Evolutionary conservation across 1,140 invertebrate species (phyloP).

Genomic region (Alviniconcha marisindica): DNA sequence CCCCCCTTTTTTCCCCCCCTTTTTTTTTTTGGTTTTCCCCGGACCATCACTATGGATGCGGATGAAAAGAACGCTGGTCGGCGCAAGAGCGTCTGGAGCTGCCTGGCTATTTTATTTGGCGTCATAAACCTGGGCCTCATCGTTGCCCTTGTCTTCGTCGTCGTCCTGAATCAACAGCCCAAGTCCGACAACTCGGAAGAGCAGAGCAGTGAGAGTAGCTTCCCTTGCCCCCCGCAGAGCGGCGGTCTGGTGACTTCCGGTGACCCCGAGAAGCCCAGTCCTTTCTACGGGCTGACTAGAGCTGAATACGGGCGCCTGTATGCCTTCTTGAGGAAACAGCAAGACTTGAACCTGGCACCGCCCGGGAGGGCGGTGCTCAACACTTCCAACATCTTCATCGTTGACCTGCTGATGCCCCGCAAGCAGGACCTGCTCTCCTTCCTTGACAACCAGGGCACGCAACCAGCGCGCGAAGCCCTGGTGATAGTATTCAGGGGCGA

Average conservation of each 20-base stretch:
- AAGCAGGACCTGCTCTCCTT: slow-evolving; percentile 58
- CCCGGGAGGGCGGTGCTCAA: slow-evolving; percentile 42
- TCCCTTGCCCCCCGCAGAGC: background rate
- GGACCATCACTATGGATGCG: too few relatives aligned
- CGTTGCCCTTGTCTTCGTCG: too few relatives aligned
- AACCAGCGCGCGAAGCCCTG: slow-evolving; percentile 57
- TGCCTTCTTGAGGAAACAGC: slow-evolving; percentile 5
- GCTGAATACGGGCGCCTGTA: slow-evolving; percentile 49
- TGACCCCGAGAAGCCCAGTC: slow-evolving; percentile 44
- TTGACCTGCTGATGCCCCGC: slow-evolving; percentile 51
- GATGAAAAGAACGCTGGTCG: too few relatives aligned
- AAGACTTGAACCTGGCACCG: slow-evolving; percentile 50
- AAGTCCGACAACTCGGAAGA: too few relatives aligned
- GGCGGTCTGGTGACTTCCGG: slow-evolving; percentile 10
- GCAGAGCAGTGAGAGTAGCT: too few relatives aligned
- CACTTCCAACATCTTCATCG: slow-evolving; percentile 57
- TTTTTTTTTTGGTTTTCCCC: too few relatives aligned
- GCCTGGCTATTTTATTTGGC: too few relatives aligned
- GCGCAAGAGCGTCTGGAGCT: too few relatives aligned
- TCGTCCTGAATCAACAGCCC: too few relatives aligned
- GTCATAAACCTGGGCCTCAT: too few relatives aligned
- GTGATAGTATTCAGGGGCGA: slow-evolving; percentile 59
- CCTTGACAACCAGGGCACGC: slow-evolving; percentile 50
- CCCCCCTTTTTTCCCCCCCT: too few relatives aligned
- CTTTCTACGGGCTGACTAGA: slow-evolving; percentile 52